These are phyloP conservation scores for Pollenia amentaria DNA, from an alignment of 2,888 invertebrate genomes.

Conservation along the genomic window DNA sequence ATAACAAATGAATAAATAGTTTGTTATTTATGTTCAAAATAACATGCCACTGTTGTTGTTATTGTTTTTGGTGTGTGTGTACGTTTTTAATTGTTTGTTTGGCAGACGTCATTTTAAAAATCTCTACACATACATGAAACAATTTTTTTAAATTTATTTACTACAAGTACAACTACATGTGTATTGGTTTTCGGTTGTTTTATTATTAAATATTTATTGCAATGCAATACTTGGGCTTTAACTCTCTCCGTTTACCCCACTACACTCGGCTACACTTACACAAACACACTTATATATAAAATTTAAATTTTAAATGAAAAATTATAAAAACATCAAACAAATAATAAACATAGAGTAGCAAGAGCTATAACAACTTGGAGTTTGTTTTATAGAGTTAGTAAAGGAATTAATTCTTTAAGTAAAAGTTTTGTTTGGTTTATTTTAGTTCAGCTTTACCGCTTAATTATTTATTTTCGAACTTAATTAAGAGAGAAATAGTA, in stretches of 20 bases:
- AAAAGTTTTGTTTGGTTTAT: background rate
- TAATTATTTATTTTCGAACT: too few relatives aligned
- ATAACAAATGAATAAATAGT: slow-evolving; percentile 5
- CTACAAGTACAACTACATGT: slow-evolving; percentile 24
- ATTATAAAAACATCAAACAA: slow-evolving; percentile 10
- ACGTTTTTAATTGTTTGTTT: slow-evolving; percentile 62
- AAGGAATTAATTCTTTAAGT: slow-evolving; percentile 59
- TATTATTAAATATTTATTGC: slow-evolving; percentile 55
- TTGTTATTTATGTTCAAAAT: slow-evolving; percentile 2
- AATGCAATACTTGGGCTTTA: slow-evolving; percentile 26
- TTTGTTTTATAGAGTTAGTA: background rate
- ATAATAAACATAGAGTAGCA: slow-evolving; percentile 27
- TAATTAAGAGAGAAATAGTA: too few relatives aligned
- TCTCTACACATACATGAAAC: slow-evolving; percentile 28
- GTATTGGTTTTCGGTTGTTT: slow-evolving; percentile 8
- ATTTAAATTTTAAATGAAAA: background rate
- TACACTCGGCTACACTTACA: slow-evolving; percentile 4
- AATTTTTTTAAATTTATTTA: slow-evolving; percentile 20
- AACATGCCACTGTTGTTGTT: background rate
- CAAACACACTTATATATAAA: slow-evolving; percentile 10
- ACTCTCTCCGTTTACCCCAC: background rate
- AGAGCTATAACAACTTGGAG: slow-evolving; percentile 23
- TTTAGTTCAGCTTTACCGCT: background rate
- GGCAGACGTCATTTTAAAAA: slow-evolving; percentile 61
- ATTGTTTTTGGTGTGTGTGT: slow-evolving; percentile 29